Evolutionary conservation across 1,140 invertebrate genomes (phyloP).

Genomic region (Drosophila subpulchrella): DNA sequence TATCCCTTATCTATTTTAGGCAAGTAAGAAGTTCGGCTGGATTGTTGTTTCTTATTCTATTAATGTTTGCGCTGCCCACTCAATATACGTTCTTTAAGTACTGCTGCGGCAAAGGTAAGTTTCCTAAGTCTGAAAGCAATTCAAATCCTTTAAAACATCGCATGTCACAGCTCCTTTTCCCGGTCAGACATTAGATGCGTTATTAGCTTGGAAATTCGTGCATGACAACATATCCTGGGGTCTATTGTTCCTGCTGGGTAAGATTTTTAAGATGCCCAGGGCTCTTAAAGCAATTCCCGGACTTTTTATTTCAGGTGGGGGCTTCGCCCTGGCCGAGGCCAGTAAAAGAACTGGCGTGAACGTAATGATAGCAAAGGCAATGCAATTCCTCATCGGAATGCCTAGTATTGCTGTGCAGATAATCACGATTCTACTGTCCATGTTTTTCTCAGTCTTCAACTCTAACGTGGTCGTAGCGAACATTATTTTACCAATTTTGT

Average conservation of each 20-base stretch:
- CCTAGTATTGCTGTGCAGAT: slow-evolving; percentile 86
- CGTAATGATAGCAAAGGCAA: slow-evolving; percentile 88
- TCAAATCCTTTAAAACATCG: too few species aligned
- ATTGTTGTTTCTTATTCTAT: slow-evolving; percentile 89
- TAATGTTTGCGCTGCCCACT: slow-evolving; percentile 92
- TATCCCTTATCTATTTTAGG: slow-evolving; percentile 74
- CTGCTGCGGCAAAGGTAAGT: slow-evolving; percentile 48
- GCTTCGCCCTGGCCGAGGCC: slow-evolving; percentile 94
- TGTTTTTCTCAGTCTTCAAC: slow-evolving; percentile 90
- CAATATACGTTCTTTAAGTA: slow-evolving; percentile 84
- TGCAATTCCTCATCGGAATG: slow-evolving; percentile 85
- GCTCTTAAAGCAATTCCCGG: background rate
- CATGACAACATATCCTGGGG: slow-evolving; percentile 44
- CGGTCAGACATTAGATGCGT: slow-evolving; percentile 40
- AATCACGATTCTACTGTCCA: slow-evolving; percentile 75
- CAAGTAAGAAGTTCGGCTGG: slow-evolving; percentile 91
- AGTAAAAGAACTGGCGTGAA: slow-evolving; percentile 91
- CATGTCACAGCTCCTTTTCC: slow-evolving; percentile 44
- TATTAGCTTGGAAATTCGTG: slow-evolving; percentile 44
- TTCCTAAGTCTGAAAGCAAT: too few species aligned
- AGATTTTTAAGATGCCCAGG: background rate
- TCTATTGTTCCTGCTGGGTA: slow-evolving; percentile 57
- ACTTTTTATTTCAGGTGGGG: slow-evolving; percentile 86
- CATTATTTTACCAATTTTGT: slow-evolving; percentile 90
- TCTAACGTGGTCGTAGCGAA: slow-evolving; percentile 93